Evolutionary conservation across 2,113 vertebrate species (phyloP).

Genomic region (Charadrius vociferus): DNA sequence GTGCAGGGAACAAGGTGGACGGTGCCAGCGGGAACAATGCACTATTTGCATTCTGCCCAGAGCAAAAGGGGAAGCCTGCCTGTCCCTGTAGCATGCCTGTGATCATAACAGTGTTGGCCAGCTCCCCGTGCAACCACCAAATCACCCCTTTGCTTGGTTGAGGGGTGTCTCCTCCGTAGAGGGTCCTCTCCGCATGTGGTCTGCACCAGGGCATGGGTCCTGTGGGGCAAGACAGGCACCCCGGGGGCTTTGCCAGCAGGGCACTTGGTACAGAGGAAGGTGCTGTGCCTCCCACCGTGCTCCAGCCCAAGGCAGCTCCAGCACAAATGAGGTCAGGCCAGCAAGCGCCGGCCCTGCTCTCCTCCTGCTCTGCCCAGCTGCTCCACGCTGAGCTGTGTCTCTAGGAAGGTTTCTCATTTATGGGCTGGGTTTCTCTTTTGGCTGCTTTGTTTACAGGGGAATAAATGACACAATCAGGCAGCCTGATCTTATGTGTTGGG

Average conservation of each 20-base stretch:
- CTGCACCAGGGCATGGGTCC: neutral
- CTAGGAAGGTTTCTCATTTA: neutral
- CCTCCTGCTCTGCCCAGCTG: neutral
- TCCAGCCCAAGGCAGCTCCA: neutral
- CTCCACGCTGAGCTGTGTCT: neutral
- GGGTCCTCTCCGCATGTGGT: neutral
- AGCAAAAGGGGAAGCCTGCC: neutral
- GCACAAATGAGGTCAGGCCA: neutral
- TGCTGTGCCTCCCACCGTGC: neutral
- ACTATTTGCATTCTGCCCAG: neutral
- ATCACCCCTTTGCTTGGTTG: neutral
- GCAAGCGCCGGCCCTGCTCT: neutral
- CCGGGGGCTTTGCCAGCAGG: neutral
- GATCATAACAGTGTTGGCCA: neutral
- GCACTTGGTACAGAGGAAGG: neutral
- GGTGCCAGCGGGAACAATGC: neutral
- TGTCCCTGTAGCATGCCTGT: neutral
- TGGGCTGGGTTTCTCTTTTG: constrained; percentile 8
- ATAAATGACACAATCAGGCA: neutral
- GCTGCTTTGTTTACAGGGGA: constrained; percentile 4
- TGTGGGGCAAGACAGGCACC: neutral
- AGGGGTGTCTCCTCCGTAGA: neutral
- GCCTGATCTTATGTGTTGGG: neutral
- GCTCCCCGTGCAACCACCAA: neutral
- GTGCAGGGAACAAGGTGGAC: neutral